phyloP scores from a whole-genome alignment of 1,140 invertebrate species.

The Hormaphis cornu region DNA sequence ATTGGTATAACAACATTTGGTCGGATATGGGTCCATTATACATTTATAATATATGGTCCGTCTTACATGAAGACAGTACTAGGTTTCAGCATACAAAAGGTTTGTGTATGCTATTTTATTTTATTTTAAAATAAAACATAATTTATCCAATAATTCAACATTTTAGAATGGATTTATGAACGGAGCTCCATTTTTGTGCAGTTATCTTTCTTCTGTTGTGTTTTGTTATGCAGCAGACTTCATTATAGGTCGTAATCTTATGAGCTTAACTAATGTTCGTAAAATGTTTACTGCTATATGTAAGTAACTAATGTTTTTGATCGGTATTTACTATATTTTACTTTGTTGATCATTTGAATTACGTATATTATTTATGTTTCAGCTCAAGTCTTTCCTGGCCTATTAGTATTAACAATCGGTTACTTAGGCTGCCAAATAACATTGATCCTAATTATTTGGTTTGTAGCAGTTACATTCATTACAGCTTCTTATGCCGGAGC shows the following conservation, averaged over 20 bases:
- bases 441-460: slow-evolving; percentile 55
- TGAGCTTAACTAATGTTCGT: slow-evolving; percentile 54
- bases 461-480: slow-evolving; percentile 59
- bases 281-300: slow-evolving; percentile 58
- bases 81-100: slow-evolving; percentile 57
- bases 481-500: slow-evolving; percentile 63
- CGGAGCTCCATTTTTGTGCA: slow-evolving; percentile 58
- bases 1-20: slow-evolving; percentile 65
- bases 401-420: slow-evolving; percentile 55
- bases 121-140: background rate
- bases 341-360: background rate
- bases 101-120: slow-evolving; percentile 38
- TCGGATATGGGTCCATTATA: slow-evolving; percentile 62
- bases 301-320: slow-evolving; percentile 41
- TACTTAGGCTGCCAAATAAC: slow-evolving; percentile 54
- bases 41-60: slow-evolving; percentile 60
- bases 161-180: slow-evolving; percentile 56
- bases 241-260: slow-evolving; percentile 49
- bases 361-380: slow-evolving; percentile 9
- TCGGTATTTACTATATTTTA: background rate
- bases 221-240: slow-evolving; percentile 62
- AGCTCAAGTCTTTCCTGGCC: slow-evolving; percentile 61
- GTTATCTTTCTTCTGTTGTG: slow-evolving; percentile 58
- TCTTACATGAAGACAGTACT: slow-evolving; percentile 61
- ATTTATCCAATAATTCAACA: background rate